Evolutionary conservation across 2,113 vertebrate species (phyloP).

Genomic region (Eupsittula cactorum): DNA sequence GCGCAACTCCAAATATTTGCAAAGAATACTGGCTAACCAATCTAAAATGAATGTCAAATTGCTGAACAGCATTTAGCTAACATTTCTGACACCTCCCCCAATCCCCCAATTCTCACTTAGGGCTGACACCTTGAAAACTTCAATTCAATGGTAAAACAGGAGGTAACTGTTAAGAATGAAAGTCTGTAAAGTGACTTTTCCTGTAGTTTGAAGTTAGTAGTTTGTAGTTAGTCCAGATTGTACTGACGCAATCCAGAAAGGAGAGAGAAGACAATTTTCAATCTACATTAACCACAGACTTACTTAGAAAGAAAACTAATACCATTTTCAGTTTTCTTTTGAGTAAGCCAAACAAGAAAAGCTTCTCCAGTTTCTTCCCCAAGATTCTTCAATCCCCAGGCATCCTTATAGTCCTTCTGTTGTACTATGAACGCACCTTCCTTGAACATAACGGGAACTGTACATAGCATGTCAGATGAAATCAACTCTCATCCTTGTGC

Average conservation of each 20-base stretch:
- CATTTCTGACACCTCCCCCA: not conserved
- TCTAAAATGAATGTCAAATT: not conserved
- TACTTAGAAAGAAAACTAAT: not conserved
- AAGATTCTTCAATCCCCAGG: not conserved
- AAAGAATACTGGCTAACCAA: not conserved
- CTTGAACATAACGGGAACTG: not conserved
- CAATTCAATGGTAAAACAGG: not conserved
- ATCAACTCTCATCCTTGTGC: not conserved
- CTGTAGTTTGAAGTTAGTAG: not conserved
- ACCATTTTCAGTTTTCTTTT: not conserved
- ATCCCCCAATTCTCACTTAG: not conserved
- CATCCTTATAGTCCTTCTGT: not conserved
- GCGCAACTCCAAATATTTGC: not conserved
- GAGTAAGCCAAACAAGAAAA: not conserved
- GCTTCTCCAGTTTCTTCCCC: not conserved
- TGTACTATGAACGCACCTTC: not conserved
- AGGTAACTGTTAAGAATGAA: not conserved
- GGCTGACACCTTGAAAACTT: not conserved
- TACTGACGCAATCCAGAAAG: not conserved
- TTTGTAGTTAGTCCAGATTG: too few species aligned
- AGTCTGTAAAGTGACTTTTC: not conserved
- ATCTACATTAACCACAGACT: not conserved
- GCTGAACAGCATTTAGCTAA: not conserved
- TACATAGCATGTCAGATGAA: accelerated
- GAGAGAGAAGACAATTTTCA: not conserved